A percentile compares a stretch with the other conserved stretches of the same genome.
These are phyloP conservation scores for Eulemur mongoz DNA, from an alignment of 2,797 vertebrate species.

Conservation along the genomic window DNA sequence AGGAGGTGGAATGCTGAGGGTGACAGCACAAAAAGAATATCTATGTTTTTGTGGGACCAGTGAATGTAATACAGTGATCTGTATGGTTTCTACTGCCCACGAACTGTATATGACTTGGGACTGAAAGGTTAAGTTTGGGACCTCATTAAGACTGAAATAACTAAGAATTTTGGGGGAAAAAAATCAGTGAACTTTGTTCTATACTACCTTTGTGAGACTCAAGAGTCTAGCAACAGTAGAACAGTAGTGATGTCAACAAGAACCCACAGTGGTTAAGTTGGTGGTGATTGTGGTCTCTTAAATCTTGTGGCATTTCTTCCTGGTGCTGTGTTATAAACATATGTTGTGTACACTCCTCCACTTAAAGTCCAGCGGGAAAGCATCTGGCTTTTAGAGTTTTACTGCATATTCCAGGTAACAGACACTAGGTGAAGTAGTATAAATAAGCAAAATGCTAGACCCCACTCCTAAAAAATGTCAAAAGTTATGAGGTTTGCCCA, in stretches of 20 bases:
- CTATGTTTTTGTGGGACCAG: neutral
- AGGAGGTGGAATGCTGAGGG: neutral
- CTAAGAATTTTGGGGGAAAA: neutral
- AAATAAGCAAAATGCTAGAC: neutral
- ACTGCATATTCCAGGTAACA: neutral
- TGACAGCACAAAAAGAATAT: neutral
- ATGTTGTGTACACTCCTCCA: neutral
- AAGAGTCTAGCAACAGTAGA: neutral
- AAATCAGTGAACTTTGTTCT: neutral
- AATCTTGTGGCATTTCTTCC: neutral
- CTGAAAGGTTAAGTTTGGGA: neutral
- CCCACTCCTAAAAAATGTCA: neutral
- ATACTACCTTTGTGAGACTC: neutral
- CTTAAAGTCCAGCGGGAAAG: neutral
- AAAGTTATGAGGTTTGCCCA: neutral
- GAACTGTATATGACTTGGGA: neutral
- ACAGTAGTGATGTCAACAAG: neutral
- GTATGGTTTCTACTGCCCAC: neutral
- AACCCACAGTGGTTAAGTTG: neutral
- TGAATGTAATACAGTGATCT: neutral
- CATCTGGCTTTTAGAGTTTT: neutral
- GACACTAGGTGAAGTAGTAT: neutral
- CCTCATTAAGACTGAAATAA: neutral
- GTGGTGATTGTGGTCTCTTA: neutral
- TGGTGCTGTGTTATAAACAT: neutral